Conservation (phyloP, 2,797 vertebrate species). For the Picus viridis region DNA sequence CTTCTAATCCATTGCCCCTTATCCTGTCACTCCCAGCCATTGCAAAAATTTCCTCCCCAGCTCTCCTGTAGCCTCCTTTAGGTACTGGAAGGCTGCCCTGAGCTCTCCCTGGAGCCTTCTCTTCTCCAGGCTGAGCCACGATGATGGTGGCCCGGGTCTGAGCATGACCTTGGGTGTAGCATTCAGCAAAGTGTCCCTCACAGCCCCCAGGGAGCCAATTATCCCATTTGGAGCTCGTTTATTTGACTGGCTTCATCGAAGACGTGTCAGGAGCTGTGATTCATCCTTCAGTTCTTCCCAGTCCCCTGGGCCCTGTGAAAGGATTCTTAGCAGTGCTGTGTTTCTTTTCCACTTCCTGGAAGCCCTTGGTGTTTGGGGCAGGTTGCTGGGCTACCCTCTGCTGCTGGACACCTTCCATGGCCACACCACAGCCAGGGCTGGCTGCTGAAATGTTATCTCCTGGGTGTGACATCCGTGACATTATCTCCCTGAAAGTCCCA, state of each 20-base stretch:
- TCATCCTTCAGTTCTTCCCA: background rate
- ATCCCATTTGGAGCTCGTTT: background rate
- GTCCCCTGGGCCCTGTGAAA: background rate
- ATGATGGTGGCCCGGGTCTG: background rate
- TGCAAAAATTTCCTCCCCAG: too few relatives aligned
- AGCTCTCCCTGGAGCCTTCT: too few relatives aligned
- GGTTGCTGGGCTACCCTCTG: constrained; percentile 24
- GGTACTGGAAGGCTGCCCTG: too few relatives aligned
- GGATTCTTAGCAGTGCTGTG: background rate
- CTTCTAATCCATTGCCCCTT: too few relatives aligned
- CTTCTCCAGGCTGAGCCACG: too few relatives aligned
- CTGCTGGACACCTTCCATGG: background rate
- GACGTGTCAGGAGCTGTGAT: background rate
- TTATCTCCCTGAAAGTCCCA: background rate
- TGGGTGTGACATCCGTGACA: accelerated
- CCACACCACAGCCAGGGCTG: background rate
- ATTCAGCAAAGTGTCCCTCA: background rate
- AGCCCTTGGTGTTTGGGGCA: background rate
- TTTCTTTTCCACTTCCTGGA: constrained; percentile 41
- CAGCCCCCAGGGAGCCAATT: accelerated
- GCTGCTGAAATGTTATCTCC: background rate
- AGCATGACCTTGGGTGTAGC: background rate
- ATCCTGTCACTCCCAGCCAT: too few relatives aligned
- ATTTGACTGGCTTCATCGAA: constrained; percentile 12
- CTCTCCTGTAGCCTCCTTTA: too few relatives aligned